Base-by-base conservation (phyloP, 2,888 invertebrate genomes). In the Parnassius mnemosyne region DNA sequence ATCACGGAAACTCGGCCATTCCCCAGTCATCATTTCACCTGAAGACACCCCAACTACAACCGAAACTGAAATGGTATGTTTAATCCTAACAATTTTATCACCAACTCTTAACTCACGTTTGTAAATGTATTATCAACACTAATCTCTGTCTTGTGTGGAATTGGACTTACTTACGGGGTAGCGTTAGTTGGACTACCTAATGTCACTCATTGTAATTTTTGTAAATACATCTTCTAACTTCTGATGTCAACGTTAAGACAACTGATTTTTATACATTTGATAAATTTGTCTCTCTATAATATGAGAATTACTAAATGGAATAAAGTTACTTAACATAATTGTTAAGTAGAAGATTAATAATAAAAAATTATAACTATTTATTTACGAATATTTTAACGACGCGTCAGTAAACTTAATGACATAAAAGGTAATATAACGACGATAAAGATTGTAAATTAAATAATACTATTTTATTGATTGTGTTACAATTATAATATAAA, bases 31-130 rank as follows among this genome's bases (percentile, higher is more conserved):
- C 52, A 79, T 83, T 34, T 71, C 79, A 3, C 76, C 85, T 0
- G 75, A 81, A 13, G 79, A 83, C 51, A 67, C 74, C 2, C 70
- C 85, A 0, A 86, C 88, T 0, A 82, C 88, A 0, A 74, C 79
- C 2, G 91, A 90, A 77, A 76, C 85, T 0, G 90, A 90, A 69
- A 76, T 79, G 83, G 90, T 90, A 86, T 67, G 85, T 63, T 34
- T 9, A 9, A 3, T 42, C 11, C 1, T 10, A 11, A 44, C 46
- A 13, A 25, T 9, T 13, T 55, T 34, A 44, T 43, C 62, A 64
- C 66, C 66, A 57, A 54, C 53, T 50, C 53, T 65, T 71, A 69
- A 71, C 60, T 68, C 72, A 71, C 72, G 65, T 68, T 68, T 68
- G 71, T 73, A 71, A 68, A 69, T 58, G 65, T 71, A 68, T 71